phyloP scores from a whole-genome alignment of 1,140 invertebrate species.

The Pseudachorutes palmiensis region DNA sequence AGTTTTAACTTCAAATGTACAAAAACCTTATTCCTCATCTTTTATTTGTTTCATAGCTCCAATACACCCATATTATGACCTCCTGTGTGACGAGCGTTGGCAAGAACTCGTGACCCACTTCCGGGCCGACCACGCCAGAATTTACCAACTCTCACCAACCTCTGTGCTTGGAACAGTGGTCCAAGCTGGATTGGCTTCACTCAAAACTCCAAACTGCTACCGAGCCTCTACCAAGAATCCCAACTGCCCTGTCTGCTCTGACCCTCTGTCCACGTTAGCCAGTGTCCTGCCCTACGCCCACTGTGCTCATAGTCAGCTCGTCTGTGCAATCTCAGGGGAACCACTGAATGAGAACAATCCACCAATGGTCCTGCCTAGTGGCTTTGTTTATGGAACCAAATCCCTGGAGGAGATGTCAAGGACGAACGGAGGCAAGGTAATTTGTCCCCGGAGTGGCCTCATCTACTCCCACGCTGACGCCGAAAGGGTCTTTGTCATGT shows the following conservation, averaged over 20 bases:
- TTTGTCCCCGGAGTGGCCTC: constrained; percentile 86
- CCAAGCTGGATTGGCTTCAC: constrained; percentile 83
- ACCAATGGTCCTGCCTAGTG: constrained; percentile 97
- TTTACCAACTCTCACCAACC: constrained; percentile 84
- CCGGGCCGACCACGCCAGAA: constrained; percentile 82
- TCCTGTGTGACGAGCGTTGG: constrained; percentile 65
- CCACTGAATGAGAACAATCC: constrained; percentile 96
- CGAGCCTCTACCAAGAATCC: constrained; percentile 54
- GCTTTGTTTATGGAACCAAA: constrained; percentile 90
- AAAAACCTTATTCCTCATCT: neutral
- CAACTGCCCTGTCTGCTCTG: constrained; percentile 88
- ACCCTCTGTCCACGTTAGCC: constrained; percentile 78
- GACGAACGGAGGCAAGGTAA: constrained; percentile 76
- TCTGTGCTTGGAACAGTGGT: constrained; percentile 85
- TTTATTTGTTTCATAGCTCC: constrained; percentile 32
- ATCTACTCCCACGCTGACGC: constrained; percentile 78
- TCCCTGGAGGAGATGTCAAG: constrained; percentile 76
- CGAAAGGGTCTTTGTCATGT: constrained; percentile 94
- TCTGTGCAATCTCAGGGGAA: constrained; percentile 82
- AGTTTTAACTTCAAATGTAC: neutral
- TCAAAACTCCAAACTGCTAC: constrained; percentile 74
- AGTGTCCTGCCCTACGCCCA: constrained; percentile 84
- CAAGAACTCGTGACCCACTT: constrained; percentile 78
- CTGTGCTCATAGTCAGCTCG: constrained; percentile 86
- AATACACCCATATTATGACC: constrained; percentile 57